Evolutionary conservation across 2,797 vertebrate species (phyloP).

Genomic region (Craterocephalus amniculus): DNA sequence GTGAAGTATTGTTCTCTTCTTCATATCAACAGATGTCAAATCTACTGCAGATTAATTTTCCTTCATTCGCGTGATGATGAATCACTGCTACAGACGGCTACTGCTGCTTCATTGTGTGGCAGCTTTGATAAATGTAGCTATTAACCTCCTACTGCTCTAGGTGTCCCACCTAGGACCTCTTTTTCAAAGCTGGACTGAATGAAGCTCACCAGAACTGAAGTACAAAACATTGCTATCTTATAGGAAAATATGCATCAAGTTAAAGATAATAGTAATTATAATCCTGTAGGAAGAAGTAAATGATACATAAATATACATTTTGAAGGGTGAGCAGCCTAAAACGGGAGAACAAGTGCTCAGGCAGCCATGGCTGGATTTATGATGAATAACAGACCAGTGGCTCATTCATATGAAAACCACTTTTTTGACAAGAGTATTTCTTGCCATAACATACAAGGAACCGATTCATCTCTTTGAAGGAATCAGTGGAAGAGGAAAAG

Average conservation of each 20-base stretch:
- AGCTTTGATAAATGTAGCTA: conserved; percentile 79
- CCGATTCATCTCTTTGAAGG: conserved; percentile 56
- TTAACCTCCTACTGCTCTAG: conserved; percentile 74
- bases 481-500: conserved; percentile 41
- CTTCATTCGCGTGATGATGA: conserved; percentile 74
- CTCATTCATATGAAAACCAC: conserved; percentile 49
- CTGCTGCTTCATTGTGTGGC: conserved; percentile 74
- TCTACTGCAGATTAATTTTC: conserved; percentile 76
- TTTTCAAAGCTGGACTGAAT: conserved; percentile 24
- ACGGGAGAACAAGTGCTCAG: conserved; percentile 36
- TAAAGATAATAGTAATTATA: background rate
- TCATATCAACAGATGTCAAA: conserved; percentile 69
- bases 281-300: conserved; percentile 22
- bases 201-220: conserved; percentile 27
- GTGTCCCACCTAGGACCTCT: conserved; percentile 67
- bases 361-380: conserved; percentile 55
- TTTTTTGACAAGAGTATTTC: conserved; percentile 60
- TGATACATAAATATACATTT: conserved; percentile 36
- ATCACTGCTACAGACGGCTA: conserved; percentile 62
- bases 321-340: conserved; percentile 26
- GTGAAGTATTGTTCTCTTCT: conserved; percentile 44
- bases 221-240: conserved; percentile 28
- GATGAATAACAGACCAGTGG: conserved; percentile 57
- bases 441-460: conserved; percentile 50
- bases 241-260: conserved; percentile 22